Percentiles rank a stretch among this genome's conserved stretches.
Evolutionary conservation across 2,113 vertebrate genomes (phyloP).

Genomic region (Malurus cyaneus): DNA sequence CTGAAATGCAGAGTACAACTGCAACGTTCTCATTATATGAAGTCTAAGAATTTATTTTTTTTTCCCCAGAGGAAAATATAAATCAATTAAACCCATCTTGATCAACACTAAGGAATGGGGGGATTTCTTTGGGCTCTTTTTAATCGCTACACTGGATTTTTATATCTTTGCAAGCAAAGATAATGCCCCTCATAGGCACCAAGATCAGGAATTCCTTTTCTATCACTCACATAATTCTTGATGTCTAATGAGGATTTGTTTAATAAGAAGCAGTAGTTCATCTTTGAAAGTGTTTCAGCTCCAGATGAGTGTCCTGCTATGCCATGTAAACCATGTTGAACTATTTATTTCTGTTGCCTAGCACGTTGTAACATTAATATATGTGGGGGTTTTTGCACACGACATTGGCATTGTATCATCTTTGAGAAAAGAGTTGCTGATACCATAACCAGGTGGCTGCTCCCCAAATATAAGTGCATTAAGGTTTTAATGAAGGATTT

Average conservation of each 20-base stretch:
- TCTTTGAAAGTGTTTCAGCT: background rate
- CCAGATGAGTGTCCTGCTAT: background rate
- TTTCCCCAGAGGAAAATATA: background rate
- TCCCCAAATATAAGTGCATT: background rate
- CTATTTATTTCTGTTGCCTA: background rate
- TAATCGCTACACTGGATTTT: background rate
- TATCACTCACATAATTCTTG: background rate
- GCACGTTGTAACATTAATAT: background rate
- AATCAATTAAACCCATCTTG: background rate
- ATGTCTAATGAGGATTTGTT: background rate
- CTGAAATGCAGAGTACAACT: background rate
- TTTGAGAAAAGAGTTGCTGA: background rate
- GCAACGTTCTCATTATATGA: conserved; percentile 24
- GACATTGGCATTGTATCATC: background rate
- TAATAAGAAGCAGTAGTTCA: background rate
- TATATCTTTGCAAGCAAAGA: background rate
- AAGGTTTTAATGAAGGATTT: background rate
- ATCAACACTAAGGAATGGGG: background rate
- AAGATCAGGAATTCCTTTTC: background rate
- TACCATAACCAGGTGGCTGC: background rate
- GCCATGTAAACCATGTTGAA: background rate
- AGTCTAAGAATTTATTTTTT: conserved; percentile 20
- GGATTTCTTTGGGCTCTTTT: background rate
- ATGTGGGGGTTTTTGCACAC: rapidly evolving
- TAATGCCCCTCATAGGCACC: background rate